Evolutionary conservation across 2,797 vertebrate genomes (phyloP), one percentile per base, ranked within the genome.

Genomic region (Hydrolagus colliei): DNA sequence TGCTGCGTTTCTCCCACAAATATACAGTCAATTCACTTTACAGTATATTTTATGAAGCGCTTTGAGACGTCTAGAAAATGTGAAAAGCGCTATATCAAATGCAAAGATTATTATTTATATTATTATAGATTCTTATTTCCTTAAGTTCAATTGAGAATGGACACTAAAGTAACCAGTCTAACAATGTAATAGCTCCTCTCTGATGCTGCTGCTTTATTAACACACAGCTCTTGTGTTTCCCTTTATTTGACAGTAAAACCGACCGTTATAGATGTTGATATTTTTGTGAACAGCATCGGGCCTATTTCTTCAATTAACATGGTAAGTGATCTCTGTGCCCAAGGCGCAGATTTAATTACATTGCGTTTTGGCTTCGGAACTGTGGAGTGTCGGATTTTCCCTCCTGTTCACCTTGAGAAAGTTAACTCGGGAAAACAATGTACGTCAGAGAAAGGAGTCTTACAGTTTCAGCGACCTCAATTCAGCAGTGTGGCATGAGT

Each of bases 271-370:
- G 96, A 98, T 86, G 97, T 98, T 89, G 97, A 97, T 89, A 98
- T 98, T 89, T 99, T 96, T 76, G 95, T 98, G 89, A 99, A 99
- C 94, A 99, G 97, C 94, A 99, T 99, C 86, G 97, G 97, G 86
- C 97, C 97, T 0, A 97, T 99, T 89, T 99, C 97, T n/a, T 99
- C 97, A 86, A 99, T 99, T 90, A 97, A 99, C 89, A 98, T 99
- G 97, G 97, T 98, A 93, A 97, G 97, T 94, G 82, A 80, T 6
- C 6, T 78, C 18, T 86, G 14, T 32, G 14, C 63, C 78, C 35
- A 10, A 20, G 22, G 16, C 65, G 2, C 35, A 41, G 9, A 41
- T 82, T n/a, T 71, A 41, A 41, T n/a, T 52, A 52, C 41, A 16
- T 11, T n/a, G 65, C 71, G 62, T 10, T 84, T 63, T 12, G 41